A percentile compares a stretch with the other conserved stretches of the same genome.
phyloP scores from a whole-genome alignment of 2,797 vertebrate genomes.

The Luscinia megarhynchos region DNA sequence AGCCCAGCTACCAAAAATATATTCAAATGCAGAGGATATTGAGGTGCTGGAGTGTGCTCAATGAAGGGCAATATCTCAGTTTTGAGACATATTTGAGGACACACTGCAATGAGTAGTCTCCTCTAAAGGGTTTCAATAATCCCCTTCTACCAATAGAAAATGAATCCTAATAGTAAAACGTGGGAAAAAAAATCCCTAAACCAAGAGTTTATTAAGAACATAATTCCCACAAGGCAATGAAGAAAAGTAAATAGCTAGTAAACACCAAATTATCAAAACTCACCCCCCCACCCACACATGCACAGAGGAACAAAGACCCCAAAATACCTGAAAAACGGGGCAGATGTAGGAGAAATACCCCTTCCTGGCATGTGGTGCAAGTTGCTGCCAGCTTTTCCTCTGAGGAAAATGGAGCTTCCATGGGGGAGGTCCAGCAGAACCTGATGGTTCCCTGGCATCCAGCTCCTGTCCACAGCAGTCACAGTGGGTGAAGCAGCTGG shows the following conservation, averaged over 20 bases:
- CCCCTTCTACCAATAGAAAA: background rate
- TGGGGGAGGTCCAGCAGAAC: background rate
- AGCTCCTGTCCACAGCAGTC: background rate
- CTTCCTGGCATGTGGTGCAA: rapidly evolving
- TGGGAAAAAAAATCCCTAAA: no score
- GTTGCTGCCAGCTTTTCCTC: background rate
- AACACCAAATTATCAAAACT: background rate
- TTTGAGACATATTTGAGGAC: background rate
- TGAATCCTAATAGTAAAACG: background rate
- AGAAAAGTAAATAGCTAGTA: background rate
- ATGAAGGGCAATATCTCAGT: background rate
- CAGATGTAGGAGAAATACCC: background rate
- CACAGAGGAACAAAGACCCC: background rate
- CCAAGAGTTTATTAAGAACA: background rate
- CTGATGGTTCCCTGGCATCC: background rate
- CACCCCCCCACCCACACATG: rapidly evolving
- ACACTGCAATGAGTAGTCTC: background rate
- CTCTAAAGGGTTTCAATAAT: background rate
- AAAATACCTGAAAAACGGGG: background rate
- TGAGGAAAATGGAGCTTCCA: background rate
- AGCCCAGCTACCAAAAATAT: background rate
- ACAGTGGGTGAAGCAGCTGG: background rate
- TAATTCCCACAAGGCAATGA: background rate
- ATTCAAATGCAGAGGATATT: background rate
- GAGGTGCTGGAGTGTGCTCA: background rate